Base-by-base conservation (phyloP, 1,140 invertebrate genomes). In the Trissolcus basalis region DNA sequence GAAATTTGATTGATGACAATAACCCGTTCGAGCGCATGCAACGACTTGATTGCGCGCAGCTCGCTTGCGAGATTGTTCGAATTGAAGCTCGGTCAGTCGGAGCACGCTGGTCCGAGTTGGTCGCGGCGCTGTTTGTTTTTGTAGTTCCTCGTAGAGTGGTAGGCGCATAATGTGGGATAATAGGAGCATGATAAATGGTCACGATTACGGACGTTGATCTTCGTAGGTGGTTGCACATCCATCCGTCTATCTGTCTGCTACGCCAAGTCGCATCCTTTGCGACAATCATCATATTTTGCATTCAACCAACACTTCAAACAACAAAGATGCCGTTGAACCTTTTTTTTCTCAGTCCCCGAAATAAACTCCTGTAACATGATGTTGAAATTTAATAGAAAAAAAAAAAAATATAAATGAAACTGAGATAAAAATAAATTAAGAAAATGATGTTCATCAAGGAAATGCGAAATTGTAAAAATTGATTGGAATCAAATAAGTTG, bases 181-280 rank as follows among this genome's bases (percentile, higher is more conserved):
- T 75, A 75, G 68, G 63, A 79, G 71, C 72, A 64, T 71, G 71
- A 79, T 75, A 72, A 79, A 79, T 72, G 71, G 63, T 64, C 63
- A 71, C 64, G 71, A 79, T 79, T 75, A 79, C 72, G 77, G 77
- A 63, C 77, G 70, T 78, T 78, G 77, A 78, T 78, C 77, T 78
- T 78, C 71, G 77, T 74, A 71, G 71, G 70, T 51, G 70, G 67
- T 68, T 68, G 63, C 67, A 59, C 55, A 71, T 74, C 56, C 69
- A 75, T 74, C 70, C 76, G 45, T 69, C 64, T 64, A 69, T 77
- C 53, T 54, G 60, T 55, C 49, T 54, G 58, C 61, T 59, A 41
- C 36, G 14, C 43, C 12, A 32, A 58, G 47, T 39, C 51, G 16
- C 53, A 48, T 70, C 74, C 58, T 77, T 71, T 71, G 50, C 63